Evolutionary conservation across 2,797 vertebrate species (phyloP), one percentile per base, ranked within the genome.

Genomic region (Pangasius larnaudii): DNA sequence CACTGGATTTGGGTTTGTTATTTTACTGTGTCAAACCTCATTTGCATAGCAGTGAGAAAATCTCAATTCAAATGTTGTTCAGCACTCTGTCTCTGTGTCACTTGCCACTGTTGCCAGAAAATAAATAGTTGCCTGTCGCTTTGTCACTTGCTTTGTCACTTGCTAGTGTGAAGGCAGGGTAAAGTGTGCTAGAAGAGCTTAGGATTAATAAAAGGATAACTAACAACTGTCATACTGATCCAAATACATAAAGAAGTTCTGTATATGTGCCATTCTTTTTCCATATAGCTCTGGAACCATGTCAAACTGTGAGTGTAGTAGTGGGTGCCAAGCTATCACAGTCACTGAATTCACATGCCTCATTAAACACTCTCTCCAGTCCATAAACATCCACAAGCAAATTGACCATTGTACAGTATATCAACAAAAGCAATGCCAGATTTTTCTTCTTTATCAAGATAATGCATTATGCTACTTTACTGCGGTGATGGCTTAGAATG

Each of bases 311-410:
- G 13, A 46, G 14, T 67, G 42, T 51, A 13, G 33, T 56, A 79
- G 82, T 80, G 58, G 67, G 39, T 75, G 63, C 56, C 42, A 83
- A 85, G 75, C 36, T 63, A 53, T 85, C 86, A 88, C 58, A 87
- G 78, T 46, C 14, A 85, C 27, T 69, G 71, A 87, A 85, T 56
- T 39, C 58, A 77, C 82, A 78, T 89, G 87, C 71, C 56, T 53
- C 27, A 88, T 82, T 82, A 51, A 65, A 65, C 53, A 39, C 82
- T 63, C 59, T 85, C 67, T 89, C 78, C 13, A 81, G 58, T 81
- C 24, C 13, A 53, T 59, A 72, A 81, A 71, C 58, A 61, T 61
- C 19, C 16, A 81, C 33, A 67, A 58, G 33, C 10, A 56, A 19
- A 53, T n/a, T 42, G 69, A 72, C 18, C 53, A 87, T 42, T 63